Percentiles rank a stretch among this genome's conserved stretches.
These are phyloP conservation scores for Scatophagus argus DNA, from an alignment of 2,113 vertebrate genomes.

Conservation along the genomic window DNA sequence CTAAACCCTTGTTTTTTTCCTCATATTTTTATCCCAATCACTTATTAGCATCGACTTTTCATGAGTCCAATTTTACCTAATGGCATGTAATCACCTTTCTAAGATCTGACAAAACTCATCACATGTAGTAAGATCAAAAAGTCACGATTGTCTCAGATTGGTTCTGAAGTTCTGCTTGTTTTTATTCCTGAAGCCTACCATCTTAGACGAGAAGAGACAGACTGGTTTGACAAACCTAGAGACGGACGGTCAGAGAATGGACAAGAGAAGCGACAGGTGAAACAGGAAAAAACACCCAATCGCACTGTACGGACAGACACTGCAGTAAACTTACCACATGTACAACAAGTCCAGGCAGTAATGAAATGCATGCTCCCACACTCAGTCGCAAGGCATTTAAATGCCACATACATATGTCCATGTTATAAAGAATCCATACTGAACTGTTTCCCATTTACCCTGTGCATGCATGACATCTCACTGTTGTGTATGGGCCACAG, in stretches of 20 bases:
- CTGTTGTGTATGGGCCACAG: slow-evolving; percentile 79
- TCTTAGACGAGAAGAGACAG: slow-evolving; percentile 94
- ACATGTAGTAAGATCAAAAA: slow-evolving; percentile 27
- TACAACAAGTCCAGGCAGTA: not conserved
- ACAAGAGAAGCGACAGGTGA: slow-evolving; percentile 91
- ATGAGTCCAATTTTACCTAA: not conserved
- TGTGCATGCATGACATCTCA: slow-evolving; percentile 26
- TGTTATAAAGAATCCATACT: slow-evolving; percentile 13
- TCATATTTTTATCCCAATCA: slow-evolving; percentile 2
- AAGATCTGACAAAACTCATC: slow-evolving; percentile 6
- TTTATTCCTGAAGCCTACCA: slow-evolving; percentile 96
- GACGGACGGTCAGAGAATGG: slow-evolving; percentile 92
- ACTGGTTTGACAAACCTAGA: slow-evolving; percentile 98
- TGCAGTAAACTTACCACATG: not conserved
- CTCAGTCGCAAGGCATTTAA: slow-evolving; percentile 13
- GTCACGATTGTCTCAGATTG: slow-evolving; percentile 65
- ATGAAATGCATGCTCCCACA: slow-evolving; percentile 18
- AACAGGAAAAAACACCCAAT: slow-evolving; percentile 8
- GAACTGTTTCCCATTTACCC: slow-evolving; percentile 12
- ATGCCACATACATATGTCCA: slow-evolving; percentile 7
- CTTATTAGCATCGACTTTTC: not conserved
- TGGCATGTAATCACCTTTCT: slow-evolving; percentile 18
- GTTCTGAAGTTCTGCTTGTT: slow-evolving; percentile 78
- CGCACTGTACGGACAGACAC: not conserved
- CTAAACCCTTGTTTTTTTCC: not conserved